Conservation (phyloP, 2,888 invertebrate species). For the Ophion costatus region DNA sequence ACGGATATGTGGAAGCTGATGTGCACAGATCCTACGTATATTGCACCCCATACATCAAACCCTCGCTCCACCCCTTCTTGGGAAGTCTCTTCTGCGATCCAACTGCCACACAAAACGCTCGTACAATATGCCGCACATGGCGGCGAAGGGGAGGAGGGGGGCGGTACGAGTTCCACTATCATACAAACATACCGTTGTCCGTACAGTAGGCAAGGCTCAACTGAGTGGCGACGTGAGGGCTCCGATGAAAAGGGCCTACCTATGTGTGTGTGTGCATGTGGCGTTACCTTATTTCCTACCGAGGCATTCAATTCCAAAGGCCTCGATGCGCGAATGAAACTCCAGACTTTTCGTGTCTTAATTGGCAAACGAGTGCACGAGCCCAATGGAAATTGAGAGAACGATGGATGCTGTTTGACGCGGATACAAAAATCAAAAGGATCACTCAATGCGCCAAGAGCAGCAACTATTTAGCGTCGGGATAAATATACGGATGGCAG, state of each 20-base stretch:
- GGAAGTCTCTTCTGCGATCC: constrained; percentile 45
- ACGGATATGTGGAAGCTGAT: neutral
- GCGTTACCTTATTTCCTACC: constrained; percentile 39
- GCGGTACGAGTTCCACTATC: constrained; percentile 24
- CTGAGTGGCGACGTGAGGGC: neutral
- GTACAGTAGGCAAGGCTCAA: neutral
- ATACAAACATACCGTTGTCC: neutral
- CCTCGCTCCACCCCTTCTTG: constrained; percentile 21
- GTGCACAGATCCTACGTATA: constrained; percentile 10
- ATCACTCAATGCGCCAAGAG: neutral
- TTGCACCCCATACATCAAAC: constrained; percentile 39
- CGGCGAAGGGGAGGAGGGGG: neutral
- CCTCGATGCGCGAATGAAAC: constrained; percentile 30
- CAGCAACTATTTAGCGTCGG: no score
- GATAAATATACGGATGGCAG: no score
- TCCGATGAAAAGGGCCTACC: neutral
- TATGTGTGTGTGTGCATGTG: neutral
- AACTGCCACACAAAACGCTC: constrained; percentile 52
- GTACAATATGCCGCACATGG: constrained; percentile 50
- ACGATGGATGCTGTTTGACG: neutral
- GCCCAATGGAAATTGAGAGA: neutral
- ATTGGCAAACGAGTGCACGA: constrained; percentile 42
- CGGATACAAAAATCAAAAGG: neutral
- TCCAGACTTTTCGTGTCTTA: constrained; percentile 43
- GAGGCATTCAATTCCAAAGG: constrained; percentile 54